phyloP scores from a whole-genome alignment of 2,797 vertebrate genomes.

The Cyprinodon diabolis region DNA sequence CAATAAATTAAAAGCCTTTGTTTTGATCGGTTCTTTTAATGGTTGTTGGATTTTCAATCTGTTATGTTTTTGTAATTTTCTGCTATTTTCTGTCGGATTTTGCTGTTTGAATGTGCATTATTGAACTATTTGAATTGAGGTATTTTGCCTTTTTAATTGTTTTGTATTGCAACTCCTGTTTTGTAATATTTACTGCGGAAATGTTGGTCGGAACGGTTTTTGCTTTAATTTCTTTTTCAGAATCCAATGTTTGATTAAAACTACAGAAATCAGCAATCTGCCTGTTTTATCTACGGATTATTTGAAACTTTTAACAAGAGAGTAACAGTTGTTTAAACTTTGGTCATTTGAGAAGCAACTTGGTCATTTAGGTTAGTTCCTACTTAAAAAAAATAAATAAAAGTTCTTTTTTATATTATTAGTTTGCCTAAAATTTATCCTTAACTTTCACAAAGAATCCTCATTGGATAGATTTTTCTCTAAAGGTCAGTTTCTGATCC shows the following conservation, averaged over 20 bases:
- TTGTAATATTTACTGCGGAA: constrained; percentile 5
- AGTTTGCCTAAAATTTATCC: too few species aligned
- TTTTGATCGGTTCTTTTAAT: constrained; percentile 9
- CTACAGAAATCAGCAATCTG: not conserved
- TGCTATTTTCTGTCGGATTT: constrained; percentile 27
- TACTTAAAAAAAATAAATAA: too few species aligned
- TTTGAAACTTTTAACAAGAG: not conserved
- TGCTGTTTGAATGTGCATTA: constrained; percentile 20
- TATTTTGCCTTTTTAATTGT: not conserved
- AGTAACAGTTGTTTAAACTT: too few species aligned
- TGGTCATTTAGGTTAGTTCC: not conserved
- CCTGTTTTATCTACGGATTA: not conserved
- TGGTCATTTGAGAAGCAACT: not conserved
- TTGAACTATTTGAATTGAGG: constrained; percentile 5
- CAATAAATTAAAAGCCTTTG: constrained; percentile 10
- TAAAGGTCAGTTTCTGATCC: too few species aligned
- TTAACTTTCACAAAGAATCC: too few species aligned
- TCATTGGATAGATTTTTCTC: too few species aligned
- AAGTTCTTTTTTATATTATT: too few species aligned
- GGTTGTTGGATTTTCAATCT: constrained; percentile 2
- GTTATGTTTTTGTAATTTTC: not conserved
- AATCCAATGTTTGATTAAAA: not conserved
- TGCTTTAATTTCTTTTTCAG: not conserved
- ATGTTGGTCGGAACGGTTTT: constrained; percentile 4
- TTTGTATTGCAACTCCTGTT: constrained; percentile 3